Evolutionary conservation across 2,113 vertebrate species (phyloP).

Genomic region (Phocoena sinus): DNA sequence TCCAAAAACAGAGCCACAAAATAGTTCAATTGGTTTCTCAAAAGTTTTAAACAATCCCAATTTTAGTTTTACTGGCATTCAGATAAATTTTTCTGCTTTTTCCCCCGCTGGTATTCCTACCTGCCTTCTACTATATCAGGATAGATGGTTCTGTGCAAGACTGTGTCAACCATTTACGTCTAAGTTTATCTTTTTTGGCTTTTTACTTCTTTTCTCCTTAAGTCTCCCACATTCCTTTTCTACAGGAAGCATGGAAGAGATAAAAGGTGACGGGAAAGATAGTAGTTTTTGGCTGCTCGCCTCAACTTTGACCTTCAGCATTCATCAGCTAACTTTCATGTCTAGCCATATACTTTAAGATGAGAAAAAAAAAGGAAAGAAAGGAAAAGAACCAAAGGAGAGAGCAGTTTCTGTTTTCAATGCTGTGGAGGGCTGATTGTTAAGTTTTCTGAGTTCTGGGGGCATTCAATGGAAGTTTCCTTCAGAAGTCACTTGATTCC

Average conservation of each 20-base stretch:
- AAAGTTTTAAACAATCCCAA: neutral
- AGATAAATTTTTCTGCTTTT: neutral
- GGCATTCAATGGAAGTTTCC: neutral
- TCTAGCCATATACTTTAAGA: neutral
- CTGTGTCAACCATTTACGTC: neutral
- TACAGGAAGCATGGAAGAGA: constrained; percentile 20
- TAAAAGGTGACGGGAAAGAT: neutral
- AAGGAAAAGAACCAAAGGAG: neutral
- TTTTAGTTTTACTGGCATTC: neutral
- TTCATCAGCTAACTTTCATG: neutral
- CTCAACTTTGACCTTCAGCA: neutral
- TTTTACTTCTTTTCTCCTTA: neutral
- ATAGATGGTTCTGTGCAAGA: neutral
- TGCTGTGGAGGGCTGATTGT: neutral
- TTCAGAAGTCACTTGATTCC: neutral
- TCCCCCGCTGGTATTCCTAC: neutral
- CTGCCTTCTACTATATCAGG: neutral
- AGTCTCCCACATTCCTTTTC: constrained; percentile 30
- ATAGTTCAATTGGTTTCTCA: neutral
- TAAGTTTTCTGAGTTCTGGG: neutral
- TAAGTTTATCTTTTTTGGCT: constrained; percentile 23
- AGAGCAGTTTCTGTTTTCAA: neutral
- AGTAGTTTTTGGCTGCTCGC: neutral
- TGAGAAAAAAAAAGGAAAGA: neutral
- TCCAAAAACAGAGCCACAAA: neutral